phyloP scores from a whole-genome alignment of 2,113 vertebrate genomes.

The Taurulus bubalis region DNA sequence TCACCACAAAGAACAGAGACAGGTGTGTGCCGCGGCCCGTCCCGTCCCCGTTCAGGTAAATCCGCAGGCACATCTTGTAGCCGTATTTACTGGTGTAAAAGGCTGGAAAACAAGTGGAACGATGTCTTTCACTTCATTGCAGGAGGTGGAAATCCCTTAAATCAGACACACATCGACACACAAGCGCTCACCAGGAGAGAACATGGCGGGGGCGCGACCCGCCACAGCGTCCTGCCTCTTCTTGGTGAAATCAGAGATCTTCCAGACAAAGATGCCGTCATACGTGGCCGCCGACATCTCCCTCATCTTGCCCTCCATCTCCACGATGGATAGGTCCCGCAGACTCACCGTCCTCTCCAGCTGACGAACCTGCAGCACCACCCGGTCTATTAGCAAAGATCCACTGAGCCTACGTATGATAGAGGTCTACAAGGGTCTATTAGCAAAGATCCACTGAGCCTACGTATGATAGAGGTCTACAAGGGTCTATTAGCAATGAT shows the following conservation, averaged over 20 bases:
- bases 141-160: neutral
- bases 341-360: conserved; percentile 94
- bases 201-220: conserved; percentile 93
- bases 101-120: conserved; percentile 78
- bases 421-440: too few relatives aligned
- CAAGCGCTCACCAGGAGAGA: conserved; percentile 90
- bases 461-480: too few relatives aligned
- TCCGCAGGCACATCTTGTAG: conserved; percentile 97
- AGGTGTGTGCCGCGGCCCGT: conserved; percentile 93
- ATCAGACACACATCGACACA: neutral
- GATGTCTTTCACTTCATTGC: neutral
- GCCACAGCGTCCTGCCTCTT: conserved; percentile 95
- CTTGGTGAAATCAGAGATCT: conserved; percentile 92
- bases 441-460: too few relatives aligned
- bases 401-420: neutral
- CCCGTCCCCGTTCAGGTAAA: conserved; percentile 96
- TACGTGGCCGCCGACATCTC: conserved; percentile 92
- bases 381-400: neutral
- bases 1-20: conserved; percentile 98
- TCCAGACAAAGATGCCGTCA: conserved; percentile 95
- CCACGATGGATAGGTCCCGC: conserved; percentile 93
- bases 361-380: conserved; percentile 90
- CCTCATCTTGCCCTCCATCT: conserved; percentile 93
- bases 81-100: conserved; percentile 98
- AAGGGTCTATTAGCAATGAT: too few relatives aligned